Percentiles rank a stretch among this genome's conserved stretches.
Conservation (phyloP, 2,797 vertebrate species). For the Sorex maritimensis region DNA sequence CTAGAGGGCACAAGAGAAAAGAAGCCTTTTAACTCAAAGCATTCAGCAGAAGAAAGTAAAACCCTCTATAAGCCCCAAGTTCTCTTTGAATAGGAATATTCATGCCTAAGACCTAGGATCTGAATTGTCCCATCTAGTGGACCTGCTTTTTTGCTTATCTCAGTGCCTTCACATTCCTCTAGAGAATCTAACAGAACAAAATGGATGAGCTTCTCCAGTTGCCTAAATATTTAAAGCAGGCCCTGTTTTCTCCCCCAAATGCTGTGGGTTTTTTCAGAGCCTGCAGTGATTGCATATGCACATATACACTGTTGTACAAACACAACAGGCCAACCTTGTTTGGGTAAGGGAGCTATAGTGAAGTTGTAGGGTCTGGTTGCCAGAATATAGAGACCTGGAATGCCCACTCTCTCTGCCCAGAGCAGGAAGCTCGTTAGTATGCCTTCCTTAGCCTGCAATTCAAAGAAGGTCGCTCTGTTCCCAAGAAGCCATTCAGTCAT, state of each 20-base stretch:
- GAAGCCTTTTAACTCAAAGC: slow-evolving; percentile 64
- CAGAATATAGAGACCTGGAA: slow-evolving; percentile 54
- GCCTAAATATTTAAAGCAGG: slow-evolving; percentile 75
- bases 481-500: slow-evolving; percentile 86
- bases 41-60: slow-evolving; percentile 43
- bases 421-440: slow-evolving; percentile 79
- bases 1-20: slow-evolving; percentile 56
- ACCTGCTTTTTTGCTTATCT: slow-evolving; percentile 58
- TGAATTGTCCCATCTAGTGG: slow-evolving; percentile 59
- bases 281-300: background rate
- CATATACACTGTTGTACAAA: background rate
- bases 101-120: slow-evolving; percentile 53
- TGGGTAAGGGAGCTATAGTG: slow-evolving; percentile 45
- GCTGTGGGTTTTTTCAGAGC: background rate
- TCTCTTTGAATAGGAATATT: slow-evolving; percentile 45
- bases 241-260: slow-evolving; percentile 66
- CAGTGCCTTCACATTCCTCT: slow-evolving; percentile 56
- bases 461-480: slow-evolving; percentile 83
- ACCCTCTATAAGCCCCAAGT: background rate
- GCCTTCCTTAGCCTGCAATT: slow-evolving; percentile 74
- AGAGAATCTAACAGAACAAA: slow-evolving; percentile 67
- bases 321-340: background rate
- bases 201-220: slow-evolving; percentile 68
- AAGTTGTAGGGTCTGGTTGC: slow-evolving; percentile 33
- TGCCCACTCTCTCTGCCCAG: background rate